Evolutionary conservation across 1,140 invertebrate genomes (phyloP).

Genomic region (Steinernema khuongi): DNA sequence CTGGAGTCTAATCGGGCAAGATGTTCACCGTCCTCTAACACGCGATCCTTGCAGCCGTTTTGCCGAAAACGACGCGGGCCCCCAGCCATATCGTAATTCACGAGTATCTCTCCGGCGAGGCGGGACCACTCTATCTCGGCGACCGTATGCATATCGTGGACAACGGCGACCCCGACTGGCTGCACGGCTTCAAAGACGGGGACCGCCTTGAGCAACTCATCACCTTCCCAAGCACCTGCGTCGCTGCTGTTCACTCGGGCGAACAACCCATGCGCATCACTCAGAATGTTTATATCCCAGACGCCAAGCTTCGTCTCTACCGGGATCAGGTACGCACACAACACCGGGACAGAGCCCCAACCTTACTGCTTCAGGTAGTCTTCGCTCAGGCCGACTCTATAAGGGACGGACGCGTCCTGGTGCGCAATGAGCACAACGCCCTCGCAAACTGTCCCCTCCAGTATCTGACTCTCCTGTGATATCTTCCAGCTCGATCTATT

Average conservation of each 20-base stretch:
- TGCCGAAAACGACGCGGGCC: not conserved
- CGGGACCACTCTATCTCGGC: slow-evolving; percentile 41
- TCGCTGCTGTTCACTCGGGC: slow-evolving; percentile 44
- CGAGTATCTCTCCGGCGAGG: slow-evolving; percentile 43
- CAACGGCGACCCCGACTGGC: slow-evolving; percentile 58
- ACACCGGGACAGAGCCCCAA: slow-evolving; percentile 14
- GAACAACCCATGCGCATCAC: slow-evolving; percentile 54
- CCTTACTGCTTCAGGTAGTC: slow-evolving; percentile 41
- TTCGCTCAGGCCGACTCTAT: slow-evolving; percentile 51
- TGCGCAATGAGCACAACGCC: slow-evolving; percentile 45
- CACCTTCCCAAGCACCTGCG: slow-evolving; percentile 54
- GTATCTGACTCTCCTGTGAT: slow-evolving; percentile 39
- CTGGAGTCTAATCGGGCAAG: not conserved
- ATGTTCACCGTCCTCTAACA: slow-evolving; percentile 1
- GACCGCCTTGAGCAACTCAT: slow-evolving; percentile 45
- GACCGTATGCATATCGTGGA: slow-evolving; percentile 53
- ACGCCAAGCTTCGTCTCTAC: slow-evolving; percentile 38
- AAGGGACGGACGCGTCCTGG: slow-evolving; percentile 36
- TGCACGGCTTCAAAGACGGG: slow-evolving; percentile 50
- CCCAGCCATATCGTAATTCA: slow-evolving; percentile 51
- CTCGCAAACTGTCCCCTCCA: slow-evolving; percentile 38
- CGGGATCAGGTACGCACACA: slow-evolving; percentile 37
- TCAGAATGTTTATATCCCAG: slow-evolving; percentile 47
- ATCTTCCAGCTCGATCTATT: not conserved
- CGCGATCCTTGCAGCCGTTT: not conserved